A percentile compares a stretch with the other conserved stretches of the same genome.
These are phyloP conservation scores for Notocelia uddmanniana DNA, from an alignment of 2,888 invertebrate genomes.

Conservation along the genomic window DNA sequence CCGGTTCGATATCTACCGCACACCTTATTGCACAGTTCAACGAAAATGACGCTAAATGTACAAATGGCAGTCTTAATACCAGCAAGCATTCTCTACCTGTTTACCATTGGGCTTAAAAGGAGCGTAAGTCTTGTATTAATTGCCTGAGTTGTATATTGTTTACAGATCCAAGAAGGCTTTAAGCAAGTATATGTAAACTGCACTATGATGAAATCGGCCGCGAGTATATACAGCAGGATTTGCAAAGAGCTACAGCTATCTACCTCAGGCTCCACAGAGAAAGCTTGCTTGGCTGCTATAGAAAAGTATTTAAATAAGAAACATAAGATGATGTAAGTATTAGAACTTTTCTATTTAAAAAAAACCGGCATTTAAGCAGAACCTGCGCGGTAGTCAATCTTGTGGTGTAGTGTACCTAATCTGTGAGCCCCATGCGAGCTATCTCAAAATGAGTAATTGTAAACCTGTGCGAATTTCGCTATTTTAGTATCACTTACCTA, in stretches of 20 bases:
- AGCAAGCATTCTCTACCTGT: too few species aligned
- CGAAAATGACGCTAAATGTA: too few species aligned
- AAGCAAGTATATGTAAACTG: constrained; percentile 93
- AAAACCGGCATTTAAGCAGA: too few species aligned
- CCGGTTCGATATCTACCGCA: too few species aligned
- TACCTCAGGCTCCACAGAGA: constrained; percentile 86
- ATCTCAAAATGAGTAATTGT: too few species aligned
- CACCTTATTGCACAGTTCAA: too few species aligned
- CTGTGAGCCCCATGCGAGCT: too few species aligned
- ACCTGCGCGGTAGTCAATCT: too few species aligned
- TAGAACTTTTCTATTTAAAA: neutral
- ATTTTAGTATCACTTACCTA: too few species aligned
- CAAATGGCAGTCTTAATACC: too few species aligned
- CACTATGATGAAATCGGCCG: constrained; percentile 94
- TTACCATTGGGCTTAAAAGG: neutral
- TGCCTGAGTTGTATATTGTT: constrained; percentile 47
- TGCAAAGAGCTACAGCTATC: constrained; percentile 89
- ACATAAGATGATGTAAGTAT: constrained; percentile 90
- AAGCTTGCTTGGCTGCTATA: constrained; percentile 88
- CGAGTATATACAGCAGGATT: constrained; percentile 92
- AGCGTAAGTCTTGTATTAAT: neutral
- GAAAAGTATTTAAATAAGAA: constrained; percentile 89
- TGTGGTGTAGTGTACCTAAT: too few species aligned
- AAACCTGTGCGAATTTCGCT: too few species aligned
- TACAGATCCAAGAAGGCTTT: constrained; percentile 82